Evolutionary conservation across 2,797 vertebrate species (phyloP).

Genomic region (Distichodus sexfasciatus): DNA sequence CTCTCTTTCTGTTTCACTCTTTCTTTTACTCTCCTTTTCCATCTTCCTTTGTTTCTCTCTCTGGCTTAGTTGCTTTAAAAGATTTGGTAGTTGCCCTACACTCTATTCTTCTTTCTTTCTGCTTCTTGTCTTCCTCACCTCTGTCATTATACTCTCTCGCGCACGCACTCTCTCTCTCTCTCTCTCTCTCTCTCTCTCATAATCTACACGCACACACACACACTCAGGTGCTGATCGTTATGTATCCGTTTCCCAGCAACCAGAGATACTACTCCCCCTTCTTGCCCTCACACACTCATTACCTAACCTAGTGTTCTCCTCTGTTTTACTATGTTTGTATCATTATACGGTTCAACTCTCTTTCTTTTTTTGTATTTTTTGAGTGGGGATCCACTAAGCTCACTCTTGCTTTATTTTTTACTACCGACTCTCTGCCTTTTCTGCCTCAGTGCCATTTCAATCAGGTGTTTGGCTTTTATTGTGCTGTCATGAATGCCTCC

Average conservation of each 20-base stretch:
- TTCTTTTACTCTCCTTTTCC: conserved; percentile 5
- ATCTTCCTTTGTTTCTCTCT: conserved; percentile 25
- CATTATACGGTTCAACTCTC: not conserved
- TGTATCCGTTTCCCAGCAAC: conserved; percentile 34
- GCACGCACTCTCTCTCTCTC: not conserved
- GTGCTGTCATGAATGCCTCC: conserved; percentile 38
- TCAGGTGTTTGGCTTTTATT: conserved; percentile 50
- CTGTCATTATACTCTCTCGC: no score
- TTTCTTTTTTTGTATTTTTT: not conserved
- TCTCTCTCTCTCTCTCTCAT: conserved; percentile 23
- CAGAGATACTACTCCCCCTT: no score
- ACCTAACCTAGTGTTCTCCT: no score
- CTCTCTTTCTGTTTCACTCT: conserved; percentile 21
- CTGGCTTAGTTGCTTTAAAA: no score
- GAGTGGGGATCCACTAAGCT: conserved; percentile 12
- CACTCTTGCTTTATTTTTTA: not conserved
- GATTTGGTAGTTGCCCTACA: no score
- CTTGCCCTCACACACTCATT: no score
- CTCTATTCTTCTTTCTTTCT: no score
- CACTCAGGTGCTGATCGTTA: conserved; percentile 35
- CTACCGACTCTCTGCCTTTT: conserved; percentile 34
- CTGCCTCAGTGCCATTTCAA: conserved; percentile 44
- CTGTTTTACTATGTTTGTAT: not conserved
- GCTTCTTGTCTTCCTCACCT: no score
- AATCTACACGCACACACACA: no score